Conservation (phyloP, 2,113 vertebrate species). For the Bubo scandiacus region DNA sequence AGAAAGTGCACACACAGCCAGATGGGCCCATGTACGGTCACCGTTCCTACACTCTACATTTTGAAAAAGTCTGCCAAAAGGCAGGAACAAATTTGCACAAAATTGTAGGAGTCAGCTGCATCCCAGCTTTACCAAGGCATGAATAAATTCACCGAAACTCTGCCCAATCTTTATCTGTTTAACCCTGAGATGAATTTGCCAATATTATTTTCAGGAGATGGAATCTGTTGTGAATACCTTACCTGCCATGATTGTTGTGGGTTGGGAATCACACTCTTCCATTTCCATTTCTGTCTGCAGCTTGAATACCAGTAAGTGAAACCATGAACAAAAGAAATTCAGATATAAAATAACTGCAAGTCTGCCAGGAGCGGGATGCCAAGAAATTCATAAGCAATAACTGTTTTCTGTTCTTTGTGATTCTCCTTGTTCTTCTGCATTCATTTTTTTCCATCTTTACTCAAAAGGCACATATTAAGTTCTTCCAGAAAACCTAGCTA, state of each 20-base stretch:
- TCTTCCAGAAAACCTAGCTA: background rate
- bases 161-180: background rate
- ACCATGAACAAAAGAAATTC: background rate
- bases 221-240: background rate
- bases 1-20: background rate
- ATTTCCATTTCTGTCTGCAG: background rate
- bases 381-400: background rate
- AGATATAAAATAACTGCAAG: background rate
- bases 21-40: background rate
- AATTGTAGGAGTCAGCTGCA: background rate
- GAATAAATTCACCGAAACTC: background rate
- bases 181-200: background rate
- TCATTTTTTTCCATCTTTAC: background rate
- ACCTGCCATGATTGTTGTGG: background rate
- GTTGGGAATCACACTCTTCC: background rate
- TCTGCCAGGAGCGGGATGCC: background rate
- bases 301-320: background rate
- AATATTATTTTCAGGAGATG: background rate
- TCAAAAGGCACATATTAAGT: background rate
- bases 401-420: background rate
- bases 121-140: background rate
- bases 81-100: background rate
- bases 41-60: background rate
- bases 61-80: background rate
- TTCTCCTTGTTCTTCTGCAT: background rate